These are phyloP conservation scores for Mimas tiliae DNA, from an alignment of 2,888 invertebrate genomes.

Conservation along the genomic window DNA sequence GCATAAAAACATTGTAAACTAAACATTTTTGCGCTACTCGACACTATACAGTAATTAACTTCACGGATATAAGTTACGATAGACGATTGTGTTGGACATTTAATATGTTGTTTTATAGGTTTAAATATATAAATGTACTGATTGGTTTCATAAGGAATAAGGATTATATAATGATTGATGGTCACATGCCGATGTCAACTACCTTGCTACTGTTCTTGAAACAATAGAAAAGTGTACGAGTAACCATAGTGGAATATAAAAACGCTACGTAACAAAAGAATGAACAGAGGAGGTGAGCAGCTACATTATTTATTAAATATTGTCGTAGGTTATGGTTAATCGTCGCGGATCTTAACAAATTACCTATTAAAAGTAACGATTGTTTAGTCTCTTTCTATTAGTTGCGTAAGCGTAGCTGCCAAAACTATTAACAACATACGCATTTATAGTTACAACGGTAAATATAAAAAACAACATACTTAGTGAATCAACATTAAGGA, in stretches of 20 bases:
- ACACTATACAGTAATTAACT: constrained; percentile 7
- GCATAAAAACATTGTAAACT: constrained; percentile 70
- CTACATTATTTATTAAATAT: constrained; percentile 11
- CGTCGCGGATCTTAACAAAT: neutral
- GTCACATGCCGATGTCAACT: neutral
- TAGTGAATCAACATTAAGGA: neutral
- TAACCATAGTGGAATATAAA: constrained; percentile 6
- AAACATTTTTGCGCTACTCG: constrained; percentile 44
- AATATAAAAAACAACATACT: neutral
- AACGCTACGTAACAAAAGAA: constrained; percentile 11
- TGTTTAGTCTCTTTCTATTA: too few species aligned
- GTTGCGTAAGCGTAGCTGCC: neutral
- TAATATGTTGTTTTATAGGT: neutral
- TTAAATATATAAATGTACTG: neutral
- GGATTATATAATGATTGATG: neutral
- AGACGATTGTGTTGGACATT: neutral
- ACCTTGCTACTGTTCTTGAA: neutral
- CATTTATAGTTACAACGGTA: neutral
- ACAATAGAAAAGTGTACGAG: constrained; percentile 12
- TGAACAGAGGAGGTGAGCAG: neutral
- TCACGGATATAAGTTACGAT: constrained; percentile 6
- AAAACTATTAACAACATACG: neutral
- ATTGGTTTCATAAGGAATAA: neutral
- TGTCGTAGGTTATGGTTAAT: constrained; percentile 25
- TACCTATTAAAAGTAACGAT: neutral